Base-by-base conservation (phyloP, 2,797 vertebrate species). In the Intellagama lesueurii region DNA sequence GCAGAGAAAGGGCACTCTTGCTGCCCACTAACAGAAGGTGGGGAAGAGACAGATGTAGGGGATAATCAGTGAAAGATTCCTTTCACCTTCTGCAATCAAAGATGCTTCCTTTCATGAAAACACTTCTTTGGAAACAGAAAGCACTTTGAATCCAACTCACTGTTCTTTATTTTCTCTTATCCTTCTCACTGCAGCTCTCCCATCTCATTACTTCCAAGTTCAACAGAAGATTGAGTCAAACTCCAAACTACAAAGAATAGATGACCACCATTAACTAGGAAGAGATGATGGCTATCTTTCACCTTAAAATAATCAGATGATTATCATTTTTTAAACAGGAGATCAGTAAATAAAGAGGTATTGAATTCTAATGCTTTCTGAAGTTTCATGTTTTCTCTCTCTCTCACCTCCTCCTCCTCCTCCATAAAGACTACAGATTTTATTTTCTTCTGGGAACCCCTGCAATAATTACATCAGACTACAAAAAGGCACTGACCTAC, bases 361-460 rank as follows among this genome's bases (percentile, higher is more conserved):
- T 17, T 77, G 8, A 32, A 81, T 52, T 68, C 3, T 68, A 7
- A 68, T 80, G 0, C 0, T 82, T 76, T 0, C 4, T 12, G 24
- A 7, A 26, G n/a, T 32, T 66, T 78, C 12, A 12, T 78, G 47
- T 35, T 77, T 32, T 64, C 19, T 66, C 60, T 81, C 8, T 40
- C 40, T 79, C 22, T 19, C 17, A 11, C 1, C 24, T 26, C 11
- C 17, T 26, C 52, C 49, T 85, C 24, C n/a, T 56, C 73, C 32
- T 52, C 83, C 49, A 52, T 79, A 44, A 7, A 81, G 9, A 60
- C 16, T 17, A 68, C 1, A 64, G 47, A n/a, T 19, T 85, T 87
- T 17, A 7, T 49, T 60, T 83, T 87, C 78, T 68, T 66, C 32
- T 14, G 70, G 72, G 68, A 92, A 80, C 64, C 86, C 75, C 32